Percentiles rank a stretch among this genome's conserved stretches.
Conservation (phyloP, 1,140 invertebrate genomes). For the Triops longicaudatus region DNA sequence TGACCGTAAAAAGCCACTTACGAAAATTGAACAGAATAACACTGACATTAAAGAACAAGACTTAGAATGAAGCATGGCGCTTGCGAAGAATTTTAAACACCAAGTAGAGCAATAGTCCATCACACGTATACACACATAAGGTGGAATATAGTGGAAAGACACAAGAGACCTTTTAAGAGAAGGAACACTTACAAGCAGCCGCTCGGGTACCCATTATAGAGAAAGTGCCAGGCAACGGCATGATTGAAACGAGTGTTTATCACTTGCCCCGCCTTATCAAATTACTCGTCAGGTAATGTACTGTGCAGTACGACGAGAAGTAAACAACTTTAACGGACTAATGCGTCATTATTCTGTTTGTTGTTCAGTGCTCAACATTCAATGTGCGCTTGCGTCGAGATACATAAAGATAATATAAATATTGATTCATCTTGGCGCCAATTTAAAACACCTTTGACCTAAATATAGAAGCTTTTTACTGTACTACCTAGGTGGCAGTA, state of each 20-base stretch:
- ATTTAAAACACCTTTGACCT: too few relatives aligned
- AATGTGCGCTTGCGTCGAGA: not conserved
- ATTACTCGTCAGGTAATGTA: not conserved
- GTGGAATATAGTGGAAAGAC: not conserved
- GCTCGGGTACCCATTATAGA: conserved; percentile 47
- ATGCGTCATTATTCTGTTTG: not conserved
- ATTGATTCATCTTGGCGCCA: not conserved
- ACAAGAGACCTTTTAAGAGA: conserved; percentile 16
- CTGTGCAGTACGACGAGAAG: not conserved
- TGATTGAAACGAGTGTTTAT: not conserved
- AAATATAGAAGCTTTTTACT: too few relatives aligned
- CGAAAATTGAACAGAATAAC: too few relatives aligned
- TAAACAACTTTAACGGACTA: not conserved
- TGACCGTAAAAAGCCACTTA: too few relatives aligned
- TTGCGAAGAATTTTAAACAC: too few relatives aligned
- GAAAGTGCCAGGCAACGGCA: conserved; percentile 33
- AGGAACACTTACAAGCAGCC: conserved; percentile 42
- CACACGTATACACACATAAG: too few relatives aligned
- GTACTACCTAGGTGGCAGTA: too few relatives aligned
- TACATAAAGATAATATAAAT: not conserved
- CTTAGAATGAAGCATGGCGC: too few relatives aligned
- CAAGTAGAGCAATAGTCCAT: too few relatives aligned
- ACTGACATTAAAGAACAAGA: too few relatives aligned
- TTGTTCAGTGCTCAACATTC: not conserved
- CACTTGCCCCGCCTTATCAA: conserved; percentile 5